These are phyloP conservation scores for Encarsia formosa DNA, from an alignment of 2,888 invertebrate genomes.

Conservation along the genomic window DNA sequence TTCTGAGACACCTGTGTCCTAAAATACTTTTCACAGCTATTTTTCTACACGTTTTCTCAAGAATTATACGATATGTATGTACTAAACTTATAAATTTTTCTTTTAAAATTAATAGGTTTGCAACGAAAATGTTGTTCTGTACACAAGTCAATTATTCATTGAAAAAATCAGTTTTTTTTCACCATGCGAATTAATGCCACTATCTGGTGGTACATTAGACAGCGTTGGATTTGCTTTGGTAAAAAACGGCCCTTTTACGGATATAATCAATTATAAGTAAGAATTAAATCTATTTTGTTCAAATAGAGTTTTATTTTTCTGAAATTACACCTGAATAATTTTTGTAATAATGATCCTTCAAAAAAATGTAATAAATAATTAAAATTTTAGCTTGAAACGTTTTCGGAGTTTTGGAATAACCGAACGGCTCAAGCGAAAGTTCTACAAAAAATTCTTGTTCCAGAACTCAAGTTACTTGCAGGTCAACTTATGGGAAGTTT, in stretches of 20 bases:
- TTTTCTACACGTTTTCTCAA: background rate
- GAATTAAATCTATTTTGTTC: background rate
- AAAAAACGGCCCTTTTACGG: constrained; percentile 25
- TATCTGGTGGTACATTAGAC: constrained; percentile 18
- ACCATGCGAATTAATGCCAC: constrained; percentile 22
- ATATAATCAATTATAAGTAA: constrained; percentile 28
- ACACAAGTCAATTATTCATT: constrained; percentile 15
- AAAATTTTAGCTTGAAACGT: constrained; percentile 16
- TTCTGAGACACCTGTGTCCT: background rate
- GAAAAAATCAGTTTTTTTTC: constrained; percentile 14
- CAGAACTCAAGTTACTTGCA: constrained; percentile 9
- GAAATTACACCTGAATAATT: background rate
- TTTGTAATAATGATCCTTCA: background rate
- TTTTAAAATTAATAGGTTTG: constrained; percentile 15
- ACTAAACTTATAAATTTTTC: background rate
- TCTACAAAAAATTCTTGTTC: constrained; percentile 7
- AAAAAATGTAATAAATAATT: background rate
- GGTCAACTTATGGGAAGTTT: constrained; percentile 3
- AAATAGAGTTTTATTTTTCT: background rate
- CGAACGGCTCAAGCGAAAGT: constrained; percentile 6
- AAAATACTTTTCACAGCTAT: background rate
- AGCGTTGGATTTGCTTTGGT: constrained; percentile 18
- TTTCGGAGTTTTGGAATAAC: constrained; percentile 12
- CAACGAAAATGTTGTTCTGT: constrained; percentile 15
- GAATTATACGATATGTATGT: background rate